phyloP scores from a whole-genome alignment of 23 tunicate species.

The Halocynthia aurantium region DNA sequence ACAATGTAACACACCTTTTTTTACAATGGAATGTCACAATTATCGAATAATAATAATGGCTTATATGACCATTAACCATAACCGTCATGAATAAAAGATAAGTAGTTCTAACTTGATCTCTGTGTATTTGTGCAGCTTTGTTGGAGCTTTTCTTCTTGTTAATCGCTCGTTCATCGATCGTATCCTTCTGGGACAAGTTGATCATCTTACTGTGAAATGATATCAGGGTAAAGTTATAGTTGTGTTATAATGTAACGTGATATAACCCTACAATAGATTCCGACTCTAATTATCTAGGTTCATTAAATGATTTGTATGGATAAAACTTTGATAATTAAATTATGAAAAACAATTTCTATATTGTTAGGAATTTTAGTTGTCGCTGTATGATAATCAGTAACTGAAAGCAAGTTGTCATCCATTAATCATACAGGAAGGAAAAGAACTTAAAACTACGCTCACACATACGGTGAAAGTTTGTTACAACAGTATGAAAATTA shows the following conservation, averaged over 20 bases:
- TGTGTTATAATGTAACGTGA: not conserved
- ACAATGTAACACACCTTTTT: no score
- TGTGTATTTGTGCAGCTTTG: constrained; percentile 38
- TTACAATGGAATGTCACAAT: no score
- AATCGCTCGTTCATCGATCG: constrained; percentile 98
- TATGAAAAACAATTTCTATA: no score
- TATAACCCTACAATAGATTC: no score
- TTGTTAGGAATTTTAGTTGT: no score
- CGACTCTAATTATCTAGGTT: not conserved
- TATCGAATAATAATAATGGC: no score
- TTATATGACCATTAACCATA: no score
- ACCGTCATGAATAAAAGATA: no score
- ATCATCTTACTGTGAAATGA: constrained; percentile 73
- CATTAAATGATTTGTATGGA: not conserved
- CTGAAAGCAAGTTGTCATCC: no score
- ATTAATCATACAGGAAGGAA: no score
- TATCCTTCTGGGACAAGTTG: constrained; percentile 86
- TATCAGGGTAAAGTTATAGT: not conserved
- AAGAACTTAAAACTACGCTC: no score
- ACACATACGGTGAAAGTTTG: not conserved
- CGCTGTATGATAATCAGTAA: no score
- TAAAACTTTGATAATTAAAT: not conserved
- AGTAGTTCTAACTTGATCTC: constrained; percentile 43
- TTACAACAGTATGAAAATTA: not conserved
- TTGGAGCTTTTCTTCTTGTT: constrained; percentile 73